Conservation (phyloP, 1,140 invertebrate genomes). For the Heliothis subflexa region DNA sequence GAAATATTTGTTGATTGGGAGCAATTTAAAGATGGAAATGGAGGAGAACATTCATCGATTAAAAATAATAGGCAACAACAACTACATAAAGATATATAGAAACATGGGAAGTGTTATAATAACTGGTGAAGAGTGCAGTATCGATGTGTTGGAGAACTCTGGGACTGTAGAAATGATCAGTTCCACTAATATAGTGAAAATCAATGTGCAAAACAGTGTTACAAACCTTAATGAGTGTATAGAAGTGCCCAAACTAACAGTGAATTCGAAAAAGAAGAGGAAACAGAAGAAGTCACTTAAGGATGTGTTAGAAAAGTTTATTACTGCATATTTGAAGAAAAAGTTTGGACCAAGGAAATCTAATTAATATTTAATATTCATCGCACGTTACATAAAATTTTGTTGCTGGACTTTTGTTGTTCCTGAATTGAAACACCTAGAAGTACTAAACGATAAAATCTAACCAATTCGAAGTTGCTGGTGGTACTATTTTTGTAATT, state of each 20-base stretch:
- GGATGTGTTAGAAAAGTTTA: slow-evolving; percentile 4
- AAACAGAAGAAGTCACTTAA: slow-evolving; percentile 2
- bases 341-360: not conserved
- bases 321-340: not conserved
- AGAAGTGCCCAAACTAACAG: not conserved
- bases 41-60: slow-evolving; percentile 46
- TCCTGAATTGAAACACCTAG: too few species aligned
- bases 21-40: slow-evolving; percentile 56
- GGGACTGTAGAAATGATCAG: slow-evolving; percentile 49
- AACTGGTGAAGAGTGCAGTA: slow-evolving; percentile 50
- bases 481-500: too few species aligned
- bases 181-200: slow-evolving; percentile 12
- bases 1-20: slow-evolving; percentile 49
- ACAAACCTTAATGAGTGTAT: not conserved
- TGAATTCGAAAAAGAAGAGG: not conserved
- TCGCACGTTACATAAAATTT: too few species aligned
- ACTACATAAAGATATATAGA: slow-evolving; percentile 48
- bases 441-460: too few species aligned
- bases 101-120: slow-evolving; percentile 50
- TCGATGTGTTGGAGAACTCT: slow-evolving; percentile 48
- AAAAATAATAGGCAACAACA: slow-evolving; percentile 55
- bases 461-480: too few species aligned
- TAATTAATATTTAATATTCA: not conserved
- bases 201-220: slow-evolving; percentile 9
- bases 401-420: too few species aligned